phyloP scores from a whole-genome alignment of 2,797 vertebrate genomes.

The Catostomus latipinnis region DNA sequence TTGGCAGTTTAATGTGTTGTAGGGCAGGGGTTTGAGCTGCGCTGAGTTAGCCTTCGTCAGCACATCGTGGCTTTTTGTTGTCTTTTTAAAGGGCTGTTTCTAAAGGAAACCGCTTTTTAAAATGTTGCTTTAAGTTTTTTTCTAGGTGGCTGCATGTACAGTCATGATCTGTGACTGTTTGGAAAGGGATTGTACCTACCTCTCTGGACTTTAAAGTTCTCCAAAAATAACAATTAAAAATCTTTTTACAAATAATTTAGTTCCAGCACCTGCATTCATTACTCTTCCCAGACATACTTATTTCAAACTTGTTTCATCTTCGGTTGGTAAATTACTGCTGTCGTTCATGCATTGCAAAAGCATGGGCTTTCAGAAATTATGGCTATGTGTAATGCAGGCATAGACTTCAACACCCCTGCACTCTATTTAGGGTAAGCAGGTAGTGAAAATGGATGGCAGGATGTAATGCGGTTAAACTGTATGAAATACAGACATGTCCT shows the following conservation, averaged over 20 bases:
- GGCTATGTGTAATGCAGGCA: neutral
- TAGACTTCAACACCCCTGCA: too few relatives aligned
- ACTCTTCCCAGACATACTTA: neutral
- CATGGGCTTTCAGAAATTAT: neutral
- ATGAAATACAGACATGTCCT: too few relatives aligned
- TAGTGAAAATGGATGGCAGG: too few relatives aligned
- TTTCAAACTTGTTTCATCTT: neutral
- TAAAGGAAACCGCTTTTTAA: constrained; percentile 36
- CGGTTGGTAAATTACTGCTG: constrained; percentile 1
- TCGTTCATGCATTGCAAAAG: too few relatives aligned
- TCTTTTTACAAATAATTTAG: neutral
- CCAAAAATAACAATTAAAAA: neutral
- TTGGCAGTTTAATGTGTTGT: constrained; percentile 22
- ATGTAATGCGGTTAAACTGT: too few relatives aligned
- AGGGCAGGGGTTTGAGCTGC: constrained; percentile 22
- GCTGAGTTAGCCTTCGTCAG: constrained; percentile 51
- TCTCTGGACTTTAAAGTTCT: neutral
- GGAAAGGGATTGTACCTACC: neutral
- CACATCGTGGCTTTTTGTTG: constrained; percentile 35
- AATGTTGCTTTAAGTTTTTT: constrained; percentile 22
- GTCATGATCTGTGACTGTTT: constrained; percentile 20
- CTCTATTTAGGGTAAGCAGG: too few relatives aligned
- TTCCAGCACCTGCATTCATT: neutral
- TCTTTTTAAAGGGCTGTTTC: constrained; percentile 28
- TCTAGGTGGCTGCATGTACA: neutral